phyloP scores from a whole-genome alignment of 64 coral and sea anemone genomes.

The Stichodactyla mertensii region DNA sequence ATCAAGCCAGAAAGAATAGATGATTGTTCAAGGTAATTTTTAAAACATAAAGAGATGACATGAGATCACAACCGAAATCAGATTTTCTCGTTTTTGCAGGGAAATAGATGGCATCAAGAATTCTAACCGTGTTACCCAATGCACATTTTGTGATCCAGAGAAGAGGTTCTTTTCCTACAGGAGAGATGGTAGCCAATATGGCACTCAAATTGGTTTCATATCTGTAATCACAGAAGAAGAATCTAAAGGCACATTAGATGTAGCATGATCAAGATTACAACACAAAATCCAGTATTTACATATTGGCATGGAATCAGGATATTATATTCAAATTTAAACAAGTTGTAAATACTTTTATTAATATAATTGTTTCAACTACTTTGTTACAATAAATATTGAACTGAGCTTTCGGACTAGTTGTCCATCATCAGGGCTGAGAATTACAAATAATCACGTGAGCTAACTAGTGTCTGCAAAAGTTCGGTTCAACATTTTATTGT shows the following conservation, averaged over 20 bases:
- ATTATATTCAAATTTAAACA: neutral
- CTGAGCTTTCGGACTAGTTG: too few relatives aligned
- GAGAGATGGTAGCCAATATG: slow-evolving; percentile 77
- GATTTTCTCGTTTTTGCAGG: slow-evolving; percentile 26
- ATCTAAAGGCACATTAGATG: neutral
- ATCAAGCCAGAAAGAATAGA: slow-evolving; percentile 62
- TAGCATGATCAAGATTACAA: neutral
- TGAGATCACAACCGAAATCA: too few relatives aligned
- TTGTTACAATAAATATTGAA: too few relatives aligned
- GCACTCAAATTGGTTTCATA: slow-evolving; percentile 85
- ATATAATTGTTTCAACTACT: too few relatives aligned
- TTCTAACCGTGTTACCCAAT: slow-evolving; percentile 61
- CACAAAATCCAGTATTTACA: neutral
- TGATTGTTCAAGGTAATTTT: slow-evolving; percentile 55
- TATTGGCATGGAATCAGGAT: neutral
- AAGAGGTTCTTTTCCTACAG: slow-evolving; percentile 88
- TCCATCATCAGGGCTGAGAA: too few relatives aligned
- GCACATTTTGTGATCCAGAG: slow-evolving; percentile 62
- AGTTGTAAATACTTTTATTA: too few relatives aligned
- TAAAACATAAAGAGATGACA: too few relatives aligned
- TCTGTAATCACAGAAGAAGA: slow-evolving; percentile 5
- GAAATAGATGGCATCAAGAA: slow-evolving; percentile 14
- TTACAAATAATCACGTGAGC: too few relatives aligned
- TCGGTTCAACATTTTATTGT: too few relatives aligned
- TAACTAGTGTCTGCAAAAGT: too few relatives aligned